These are phyloP conservation scores for Bolborhynchus lineola DNA, from an alignment of 2,113 vertebrate species.

Conservation along the genomic window DNA sequence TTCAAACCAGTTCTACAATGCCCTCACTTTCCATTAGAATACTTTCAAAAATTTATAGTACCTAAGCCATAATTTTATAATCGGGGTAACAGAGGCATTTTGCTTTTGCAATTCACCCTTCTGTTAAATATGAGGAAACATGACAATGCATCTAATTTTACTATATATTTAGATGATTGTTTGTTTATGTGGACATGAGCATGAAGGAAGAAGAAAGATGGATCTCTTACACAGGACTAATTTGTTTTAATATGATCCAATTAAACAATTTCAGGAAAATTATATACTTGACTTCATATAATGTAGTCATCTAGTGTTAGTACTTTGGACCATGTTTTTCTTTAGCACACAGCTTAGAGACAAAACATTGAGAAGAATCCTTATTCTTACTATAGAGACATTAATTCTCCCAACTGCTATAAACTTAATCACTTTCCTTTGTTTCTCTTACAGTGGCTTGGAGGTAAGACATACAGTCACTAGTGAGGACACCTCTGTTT, in stretches of 20 bases:
- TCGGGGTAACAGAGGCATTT: neutral
- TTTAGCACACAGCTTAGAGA: neutral
- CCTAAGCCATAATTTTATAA: neutral
- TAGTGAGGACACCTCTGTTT: neutral
- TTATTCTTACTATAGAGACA: neutral
- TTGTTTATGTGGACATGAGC: neutral
- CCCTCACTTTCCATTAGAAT: neutral
- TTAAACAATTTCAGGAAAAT: neutral
- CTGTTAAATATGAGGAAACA: neutral
- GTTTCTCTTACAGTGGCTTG: neutral
- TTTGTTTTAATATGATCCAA: neutral
- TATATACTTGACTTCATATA: neutral
- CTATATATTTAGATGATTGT: rapidly evolving
- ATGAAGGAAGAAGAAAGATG: neutral
- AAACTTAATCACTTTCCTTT: neutral
- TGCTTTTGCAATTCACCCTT: neutral
- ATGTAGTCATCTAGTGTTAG: neutral
- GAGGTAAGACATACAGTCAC: neutral
- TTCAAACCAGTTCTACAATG: neutral
- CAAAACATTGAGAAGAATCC: neutral
- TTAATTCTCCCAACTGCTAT: neutral
- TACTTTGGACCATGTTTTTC: neutral
- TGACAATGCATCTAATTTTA: neutral
- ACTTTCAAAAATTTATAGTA: neutral
- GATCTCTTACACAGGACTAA: neutral